A percentile compares a stretch with the other conserved stretches of the same genome.
phyloP scores from a whole-genome alignment of 1,140 invertebrate genomes.

The Euborellia annulipes region DNA sequence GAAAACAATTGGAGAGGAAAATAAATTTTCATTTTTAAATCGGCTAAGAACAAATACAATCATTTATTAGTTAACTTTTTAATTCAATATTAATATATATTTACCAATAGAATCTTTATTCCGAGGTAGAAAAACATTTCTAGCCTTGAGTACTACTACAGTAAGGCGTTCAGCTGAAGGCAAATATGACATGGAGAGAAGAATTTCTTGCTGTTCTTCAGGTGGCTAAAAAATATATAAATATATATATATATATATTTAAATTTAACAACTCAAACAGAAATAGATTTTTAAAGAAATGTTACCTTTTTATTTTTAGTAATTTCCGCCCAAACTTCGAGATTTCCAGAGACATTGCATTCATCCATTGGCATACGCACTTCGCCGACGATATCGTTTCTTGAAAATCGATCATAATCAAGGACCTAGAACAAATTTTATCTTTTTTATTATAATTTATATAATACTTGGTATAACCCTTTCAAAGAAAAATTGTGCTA shows the following conservation, averaged over 20 bases:
- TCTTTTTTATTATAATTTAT: too few species aligned
- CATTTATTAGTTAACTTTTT: too few species aligned
- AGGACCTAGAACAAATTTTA: slow-evolving; percentile 33
- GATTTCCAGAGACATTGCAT: slow-evolving; percentile 47
- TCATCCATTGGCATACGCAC: slow-evolving; percentile 50
- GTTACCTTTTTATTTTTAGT: slow-evolving; percentile 45
- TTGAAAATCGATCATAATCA: slow-evolving; percentile 53
- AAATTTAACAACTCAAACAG: too few species aligned
- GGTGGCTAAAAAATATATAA: slow-evolving; percentile 32
- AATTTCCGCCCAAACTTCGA: slow-evolving; percentile 66
- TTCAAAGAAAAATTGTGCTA: too few species aligned
- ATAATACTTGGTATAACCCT: too few species aligned
- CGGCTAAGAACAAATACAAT: too few species aligned
- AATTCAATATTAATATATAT: slow-evolving; percentile 7
- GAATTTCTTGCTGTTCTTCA: slow-evolving; percentile 61
- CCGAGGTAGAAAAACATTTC: slow-evolving; percentile 56
- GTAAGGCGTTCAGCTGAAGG: slow-evolving; percentile 74
- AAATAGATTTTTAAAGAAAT: neutral
- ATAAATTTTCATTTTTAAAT: too few species aligned
- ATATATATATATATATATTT: neutral
- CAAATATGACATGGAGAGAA: slow-evolving; percentile 69
- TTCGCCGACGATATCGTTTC: slow-evolving; percentile 64
- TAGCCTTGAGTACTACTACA: slow-evolving; percentile 65
- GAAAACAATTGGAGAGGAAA: too few species aligned
- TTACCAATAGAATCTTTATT: slow-evolving; percentile 44